Evolutionary conservation across 2,888 invertebrate species (phyloP), one percentile per base, ranked within the genome.

Genomic region (Lasioglossum calceatum): DNA sequence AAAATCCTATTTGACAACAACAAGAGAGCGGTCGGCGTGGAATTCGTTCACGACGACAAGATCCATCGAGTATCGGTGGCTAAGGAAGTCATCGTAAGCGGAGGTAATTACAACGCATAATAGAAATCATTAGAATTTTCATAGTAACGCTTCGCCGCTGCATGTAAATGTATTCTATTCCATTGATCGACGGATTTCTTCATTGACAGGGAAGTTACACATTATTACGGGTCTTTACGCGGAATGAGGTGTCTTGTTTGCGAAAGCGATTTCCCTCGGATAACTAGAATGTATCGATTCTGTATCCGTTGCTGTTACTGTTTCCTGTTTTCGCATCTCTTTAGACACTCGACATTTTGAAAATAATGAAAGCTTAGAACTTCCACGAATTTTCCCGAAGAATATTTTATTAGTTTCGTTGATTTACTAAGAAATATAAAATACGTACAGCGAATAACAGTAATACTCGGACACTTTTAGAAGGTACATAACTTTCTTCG

Each of bases 21-120:
- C 88, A 97, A 98, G 91, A 96, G 97, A 77, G 97, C 97, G 0
- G 97, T 98, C 85, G 98, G 98, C 0, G 98, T 98, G 0, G 97
- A 98, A 94, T 96, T 97, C 71, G 94, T 96, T 76, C 96, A 97
- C 92, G 96, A 96, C 87, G 96, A 95, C 36, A 95, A 95, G 90
- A 93, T 95, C 71, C 95, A 96, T 78, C 97, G 97, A 0, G 96
- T 97, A 16, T 96, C 96, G 87, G 97, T 97, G 8, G 97, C 96
- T 77, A 97, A 97, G 92, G 97, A 97, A 94, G 97, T 97, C 76
- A 95, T 97, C 87, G 95, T 97, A 32, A 96, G 96, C 84, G 96
- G 96, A 93, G 96, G 95, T 95, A 90, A 81, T 77, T 58, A 76
- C 23, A 23, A 39, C 39, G 7, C 64, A 16, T 64, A 64, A 67